phyloP scores from a whole-genome alignment of 2,113 vertebrate genomes.

The Nasalis larvatus region DNA sequence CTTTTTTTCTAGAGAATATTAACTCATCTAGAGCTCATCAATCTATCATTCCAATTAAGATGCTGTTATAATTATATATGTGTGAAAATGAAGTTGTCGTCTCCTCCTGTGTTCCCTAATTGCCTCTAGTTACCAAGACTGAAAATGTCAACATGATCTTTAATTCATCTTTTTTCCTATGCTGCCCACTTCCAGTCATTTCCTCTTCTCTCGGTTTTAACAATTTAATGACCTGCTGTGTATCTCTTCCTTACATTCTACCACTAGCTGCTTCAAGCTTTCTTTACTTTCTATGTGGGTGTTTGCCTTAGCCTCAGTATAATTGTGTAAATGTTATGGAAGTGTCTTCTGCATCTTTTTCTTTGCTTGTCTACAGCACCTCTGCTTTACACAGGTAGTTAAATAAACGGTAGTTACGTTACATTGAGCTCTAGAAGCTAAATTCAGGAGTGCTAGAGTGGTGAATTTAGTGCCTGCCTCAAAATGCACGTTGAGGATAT shows the following conservation, averaged over 20 bases:
- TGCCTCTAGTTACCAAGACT: background rate
- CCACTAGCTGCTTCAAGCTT: background rate
- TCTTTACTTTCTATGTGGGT: background rate
- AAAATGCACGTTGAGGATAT: background rate
- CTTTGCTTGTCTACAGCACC: background rate
- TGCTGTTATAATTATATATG: background rate
- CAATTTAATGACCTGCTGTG: background rate
- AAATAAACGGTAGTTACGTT: background rate
- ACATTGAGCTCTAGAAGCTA: background rate
- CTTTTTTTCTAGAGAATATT: background rate
- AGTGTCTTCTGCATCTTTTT: background rate
- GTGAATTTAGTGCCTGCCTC: background rate
- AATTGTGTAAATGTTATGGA: background rate
- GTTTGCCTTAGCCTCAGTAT: background rate
- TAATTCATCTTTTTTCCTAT: conserved; percentile 13
- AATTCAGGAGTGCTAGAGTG: background rate
- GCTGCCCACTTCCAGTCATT: background rate
- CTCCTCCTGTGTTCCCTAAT: background rate
- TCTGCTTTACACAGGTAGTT: background rate
- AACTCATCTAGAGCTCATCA: background rate
- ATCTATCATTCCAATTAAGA: background rate
- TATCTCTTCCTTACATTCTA: background rate
- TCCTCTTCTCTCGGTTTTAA: background rate
- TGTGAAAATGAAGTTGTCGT: conserved; percentile 15
- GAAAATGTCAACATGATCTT: conserved; percentile 32